phyloP scores from a whole-genome alignment of 2,888 invertebrate genomes.

The Cyrtodaria siliqua region DNA sequence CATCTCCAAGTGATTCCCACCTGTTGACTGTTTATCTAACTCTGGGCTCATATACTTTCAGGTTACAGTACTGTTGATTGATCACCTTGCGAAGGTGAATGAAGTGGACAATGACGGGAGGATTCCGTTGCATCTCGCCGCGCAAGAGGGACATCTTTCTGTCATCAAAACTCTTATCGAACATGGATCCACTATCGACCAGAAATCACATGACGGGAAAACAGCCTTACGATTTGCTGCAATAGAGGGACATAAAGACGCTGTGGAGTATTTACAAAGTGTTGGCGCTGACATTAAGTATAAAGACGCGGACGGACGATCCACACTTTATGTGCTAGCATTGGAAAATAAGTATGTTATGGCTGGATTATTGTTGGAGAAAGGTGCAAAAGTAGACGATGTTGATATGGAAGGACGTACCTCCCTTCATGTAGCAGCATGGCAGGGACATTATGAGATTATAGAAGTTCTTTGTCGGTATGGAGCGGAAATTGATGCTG shows the following conservation, averaged over 20 bases:
- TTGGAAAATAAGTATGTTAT: conserved; percentile 84
- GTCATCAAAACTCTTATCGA: conserved; percentile 78
- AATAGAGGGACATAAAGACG: conserved; percentile 92
- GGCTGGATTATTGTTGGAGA: conserved; percentile 87
- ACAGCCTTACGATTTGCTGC: conserved; percentile 89
- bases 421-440: conserved; percentile 92
- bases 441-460: conserved; percentile 97
- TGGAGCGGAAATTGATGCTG: conserved; percentile 92
- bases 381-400: conserved; percentile 92
- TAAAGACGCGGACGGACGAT: conserved; percentile 96
- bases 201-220: conserved; percentile 92
- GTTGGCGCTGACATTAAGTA: conserved; percentile 92
- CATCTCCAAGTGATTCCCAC: no score
- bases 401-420: conserved; percentile 95
- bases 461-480: conserved; percentile 94
- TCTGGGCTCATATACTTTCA: conserved; percentile 86
- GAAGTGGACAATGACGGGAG: conserved; percentile 87
- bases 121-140: conserved; percentile 90
- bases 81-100: conserved; percentile 86
- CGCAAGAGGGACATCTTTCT: conserved; percentile 88
- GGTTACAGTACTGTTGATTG: conserved; percentile 86
- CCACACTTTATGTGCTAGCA: conserved; percentile 96
- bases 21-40: no score
- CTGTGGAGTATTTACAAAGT: conserved; percentile 86
- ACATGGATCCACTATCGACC: conserved; percentile 79